Conservation (phyloP, 2,888 invertebrate species). For the Omphaloscelis lunosa region DNA sequence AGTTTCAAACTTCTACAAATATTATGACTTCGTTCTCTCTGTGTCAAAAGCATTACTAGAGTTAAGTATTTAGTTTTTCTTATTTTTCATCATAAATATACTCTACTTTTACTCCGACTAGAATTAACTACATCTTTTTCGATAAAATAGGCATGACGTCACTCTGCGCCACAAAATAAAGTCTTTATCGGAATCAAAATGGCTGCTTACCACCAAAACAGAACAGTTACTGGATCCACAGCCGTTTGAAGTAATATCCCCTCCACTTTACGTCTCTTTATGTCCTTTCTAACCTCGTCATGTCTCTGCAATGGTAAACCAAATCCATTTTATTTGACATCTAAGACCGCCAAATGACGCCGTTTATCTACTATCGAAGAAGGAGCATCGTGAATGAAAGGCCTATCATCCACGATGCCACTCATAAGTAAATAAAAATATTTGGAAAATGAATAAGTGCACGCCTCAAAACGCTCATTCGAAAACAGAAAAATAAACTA, state of each 20-base stretch:
- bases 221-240: constrained; percentile 27
- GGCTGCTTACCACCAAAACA: constrained; percentile 25
- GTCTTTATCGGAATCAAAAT: constrained; percentile 42
- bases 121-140: too few relatives aligned
- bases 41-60: too few relatives aligned
- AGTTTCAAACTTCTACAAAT: too few relatives aligned
- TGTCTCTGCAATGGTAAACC: constrained; percentile 47
- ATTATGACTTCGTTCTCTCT: too few relatives aligned
- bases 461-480: too few relatives aligned
- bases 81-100: too few relatives aligned
- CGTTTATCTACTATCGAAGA: constrained; percentile 3
- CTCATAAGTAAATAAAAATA: too few relatives aligned
- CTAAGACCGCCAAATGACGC: constrained; percentile 6
- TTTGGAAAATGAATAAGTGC: too few relatives aligned
- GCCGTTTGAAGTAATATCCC: constrained; percentile 11
- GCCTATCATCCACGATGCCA: too few relatives aligned
- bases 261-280: constrained; percentile 21
- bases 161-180: constrained; percentile 9
- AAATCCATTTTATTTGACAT: constrained; percentile 48
- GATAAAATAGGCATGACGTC: constrained; percentile 6
- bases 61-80: too few relatives aligned
- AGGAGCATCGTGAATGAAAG: not conserved
- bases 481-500: too few relatives aligned
- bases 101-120: too few relatives aligned
- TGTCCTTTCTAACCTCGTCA: constrained; percentile 35